A percentile compares a stretch with the other conserved stretches of the same genome.
Evolutionary conservation across 2,888 invertebrate genomes (phyloP).

Genomic region (Tillus elongatus): DNA sequence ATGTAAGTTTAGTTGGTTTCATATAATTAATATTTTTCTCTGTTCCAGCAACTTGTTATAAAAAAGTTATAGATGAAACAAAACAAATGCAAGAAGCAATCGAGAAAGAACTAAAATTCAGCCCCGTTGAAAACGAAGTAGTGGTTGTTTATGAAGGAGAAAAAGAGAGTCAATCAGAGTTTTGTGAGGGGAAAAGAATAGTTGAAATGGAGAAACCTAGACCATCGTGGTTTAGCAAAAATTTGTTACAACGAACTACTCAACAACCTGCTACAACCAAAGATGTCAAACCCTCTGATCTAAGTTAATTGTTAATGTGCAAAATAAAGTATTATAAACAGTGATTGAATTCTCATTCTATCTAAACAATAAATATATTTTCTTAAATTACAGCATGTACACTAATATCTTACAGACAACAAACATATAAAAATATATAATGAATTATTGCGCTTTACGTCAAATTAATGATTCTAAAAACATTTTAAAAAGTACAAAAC

Average conservation of each 20-base stretch:
- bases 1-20: no score
- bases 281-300: conserved; percentile 64
- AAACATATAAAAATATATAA: no score
- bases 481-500: no score
- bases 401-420: no score
- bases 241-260: conserved; percentile 70
- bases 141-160: conserved; percentile 81
- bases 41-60: conserved; percentile 74
- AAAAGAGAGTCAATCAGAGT: conserved; percentile 52
- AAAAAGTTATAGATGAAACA: conserved; percentile 73
- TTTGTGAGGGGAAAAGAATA: conserved; percentile 63
- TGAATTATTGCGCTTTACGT: no score
- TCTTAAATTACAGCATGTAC: no score
- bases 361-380: no score
- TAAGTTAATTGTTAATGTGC: conserved; percentile 48
- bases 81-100: conserved; percentile 69
- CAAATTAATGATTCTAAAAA: no score
- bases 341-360: no score
- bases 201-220: conserved; percentile 79
- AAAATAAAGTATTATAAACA: no score
- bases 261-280: conserved; percentile 59
- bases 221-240: conserved; percentile 82
- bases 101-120: conserved; percentile 55
- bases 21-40: no score
- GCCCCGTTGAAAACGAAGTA: conserved; percentile 76